These are phyloP conservation scores for Drosophila parvula DNA, from an alignment of 1,140 invertebrate species.

Conservation along the genomic window DNA sequence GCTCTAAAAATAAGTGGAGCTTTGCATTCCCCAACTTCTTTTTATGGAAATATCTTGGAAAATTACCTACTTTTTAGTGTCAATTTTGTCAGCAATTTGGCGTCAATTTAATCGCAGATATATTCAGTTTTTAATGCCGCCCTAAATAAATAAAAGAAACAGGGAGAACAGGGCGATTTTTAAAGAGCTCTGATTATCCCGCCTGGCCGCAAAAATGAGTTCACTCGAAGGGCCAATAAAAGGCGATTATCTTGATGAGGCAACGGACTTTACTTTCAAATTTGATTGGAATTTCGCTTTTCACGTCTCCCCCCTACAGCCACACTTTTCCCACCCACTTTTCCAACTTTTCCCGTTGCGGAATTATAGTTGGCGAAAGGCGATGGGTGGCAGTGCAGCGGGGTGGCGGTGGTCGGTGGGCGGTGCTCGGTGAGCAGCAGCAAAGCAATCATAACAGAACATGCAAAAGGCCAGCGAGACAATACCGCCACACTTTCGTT, in stretches of 20 bases:
- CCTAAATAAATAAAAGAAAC: neutral
- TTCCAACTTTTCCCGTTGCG: conserved; percentile 11
- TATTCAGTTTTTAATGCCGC: neutral
- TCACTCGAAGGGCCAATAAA: conserved; percentile 6
- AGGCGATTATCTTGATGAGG: conserved; percentile 26
- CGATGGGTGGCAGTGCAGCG: neutral
- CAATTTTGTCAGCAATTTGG: neutral
- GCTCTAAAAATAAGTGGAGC: neutral
- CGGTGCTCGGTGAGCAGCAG: neutral
- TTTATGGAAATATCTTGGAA: neutral
- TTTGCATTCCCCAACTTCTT: too few species aligned
- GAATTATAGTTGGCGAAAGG: conserved; percentile 2
- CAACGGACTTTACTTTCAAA: conserved; percentile 10
- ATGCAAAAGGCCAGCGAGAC: conserved; percentile 53
- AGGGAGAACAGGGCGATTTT: neutral
- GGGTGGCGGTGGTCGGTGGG: neutral
- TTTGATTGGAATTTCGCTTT: conserved; percentile 19
- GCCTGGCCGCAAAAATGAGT: neutral
- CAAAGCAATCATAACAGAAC: conserved; percentile 60
- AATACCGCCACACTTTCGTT: conserved; percentile 13
- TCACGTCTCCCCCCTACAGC: neutral
- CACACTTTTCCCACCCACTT: neutral
- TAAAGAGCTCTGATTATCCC: conserved; percentile 2
- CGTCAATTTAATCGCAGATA: too few species aligned
- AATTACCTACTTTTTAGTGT: neutral